phyloP scores from a whole-genome alignment of 2,113 vertebrate species.

The Heterotis niloticus region DNA sequence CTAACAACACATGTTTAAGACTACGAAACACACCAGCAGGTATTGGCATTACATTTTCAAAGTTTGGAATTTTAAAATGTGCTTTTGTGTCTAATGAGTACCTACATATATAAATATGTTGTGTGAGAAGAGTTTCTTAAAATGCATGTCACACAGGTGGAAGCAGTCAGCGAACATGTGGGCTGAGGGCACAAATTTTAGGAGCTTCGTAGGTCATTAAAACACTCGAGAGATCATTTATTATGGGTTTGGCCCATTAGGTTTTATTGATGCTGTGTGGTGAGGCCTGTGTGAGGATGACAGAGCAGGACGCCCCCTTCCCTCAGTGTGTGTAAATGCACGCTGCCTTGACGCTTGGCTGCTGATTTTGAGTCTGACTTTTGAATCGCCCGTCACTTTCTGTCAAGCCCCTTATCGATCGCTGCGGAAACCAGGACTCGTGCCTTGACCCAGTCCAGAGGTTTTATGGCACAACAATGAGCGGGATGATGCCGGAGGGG shows the following conservation, averaged over 20 bases:
- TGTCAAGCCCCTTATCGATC: background rate
- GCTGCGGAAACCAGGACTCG: background rate
- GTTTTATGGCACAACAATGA: conserved; percentile 4
- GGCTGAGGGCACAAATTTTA: background rate
- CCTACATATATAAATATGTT: no score
- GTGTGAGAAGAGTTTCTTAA: no score
- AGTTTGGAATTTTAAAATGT: no score
- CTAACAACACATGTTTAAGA: no score
- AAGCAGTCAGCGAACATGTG: no score
- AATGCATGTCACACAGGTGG: no score
- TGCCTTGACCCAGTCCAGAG: background rate
- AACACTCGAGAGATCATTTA: conserved; percentile 50
- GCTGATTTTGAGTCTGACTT: no score
- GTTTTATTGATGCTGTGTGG: conserved; percentile 27
- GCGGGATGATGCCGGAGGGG: background rate
- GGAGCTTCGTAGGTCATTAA: conserved; percentile 32
- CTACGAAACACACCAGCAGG: no score
- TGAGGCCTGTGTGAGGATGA: conserved; percentile 23
- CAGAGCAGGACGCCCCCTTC: background rate
- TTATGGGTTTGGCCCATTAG: conserved; percentile 44
- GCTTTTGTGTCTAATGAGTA: no score
- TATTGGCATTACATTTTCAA: no score
- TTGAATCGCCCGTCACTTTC: background rate
- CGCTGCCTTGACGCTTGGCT: no score
- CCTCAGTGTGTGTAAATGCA: background rate